These are phyloP conservation scores for Acanthopleura granulata DNA, from an alignment of 2,888 invertebrate species.

Conservation along the genomic window DNA sequence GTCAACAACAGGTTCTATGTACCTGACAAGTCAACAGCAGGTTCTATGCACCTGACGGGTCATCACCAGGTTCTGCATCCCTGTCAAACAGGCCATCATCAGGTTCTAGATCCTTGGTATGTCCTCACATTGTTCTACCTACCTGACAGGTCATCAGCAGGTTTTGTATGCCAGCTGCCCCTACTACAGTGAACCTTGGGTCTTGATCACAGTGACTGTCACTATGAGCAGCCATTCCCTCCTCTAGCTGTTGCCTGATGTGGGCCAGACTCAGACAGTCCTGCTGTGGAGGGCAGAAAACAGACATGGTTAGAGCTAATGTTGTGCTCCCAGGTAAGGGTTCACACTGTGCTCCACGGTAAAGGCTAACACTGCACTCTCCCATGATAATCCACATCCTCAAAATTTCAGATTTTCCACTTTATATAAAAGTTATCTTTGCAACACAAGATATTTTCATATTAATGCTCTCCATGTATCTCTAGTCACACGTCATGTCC, in stretches of 20 bases:
- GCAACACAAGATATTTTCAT: too few relatives aligned
- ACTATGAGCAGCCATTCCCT: constrained; percentile 42
- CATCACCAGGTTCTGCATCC: constrained; percentile 51
- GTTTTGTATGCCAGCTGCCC: constrained; percentile 45
- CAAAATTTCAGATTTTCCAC: too few relatives aligned
- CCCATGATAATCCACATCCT: too few relatives aligned
- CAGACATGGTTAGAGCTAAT: neutral
- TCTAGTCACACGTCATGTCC: too few relatives aligned
- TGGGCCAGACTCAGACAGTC: constrained; percentile 48
- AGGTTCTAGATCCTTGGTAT: neutral
- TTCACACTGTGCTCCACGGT: too few relatives aligned
- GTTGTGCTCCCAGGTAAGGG: too few relatives aligned
- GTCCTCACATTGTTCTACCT: constrained; percentile 15
- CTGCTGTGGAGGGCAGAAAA: constrained; percentile 44
- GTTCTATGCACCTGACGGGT: constrained; percentile 47
- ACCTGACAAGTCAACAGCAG: too few relatives aligned
- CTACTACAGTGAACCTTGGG: constrained; percentile 43
- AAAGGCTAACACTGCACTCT: too few relatives aligned
- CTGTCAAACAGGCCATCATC: constrained; percentile 22
- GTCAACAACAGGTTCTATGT: too few relatives aligned
- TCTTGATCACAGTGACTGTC: constrained; percentile 40
- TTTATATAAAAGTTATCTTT: too few relatives aligned
- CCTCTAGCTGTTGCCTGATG: constrained; percentile 44
- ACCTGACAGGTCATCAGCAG: constrained; percentile 58
- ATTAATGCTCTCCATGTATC: too few relatives aligned